Evolutionary conservation across 2,113 vertebrate genomes (phyloP).

Genomic region (Psammodynastes pulverulentus): DNA sequence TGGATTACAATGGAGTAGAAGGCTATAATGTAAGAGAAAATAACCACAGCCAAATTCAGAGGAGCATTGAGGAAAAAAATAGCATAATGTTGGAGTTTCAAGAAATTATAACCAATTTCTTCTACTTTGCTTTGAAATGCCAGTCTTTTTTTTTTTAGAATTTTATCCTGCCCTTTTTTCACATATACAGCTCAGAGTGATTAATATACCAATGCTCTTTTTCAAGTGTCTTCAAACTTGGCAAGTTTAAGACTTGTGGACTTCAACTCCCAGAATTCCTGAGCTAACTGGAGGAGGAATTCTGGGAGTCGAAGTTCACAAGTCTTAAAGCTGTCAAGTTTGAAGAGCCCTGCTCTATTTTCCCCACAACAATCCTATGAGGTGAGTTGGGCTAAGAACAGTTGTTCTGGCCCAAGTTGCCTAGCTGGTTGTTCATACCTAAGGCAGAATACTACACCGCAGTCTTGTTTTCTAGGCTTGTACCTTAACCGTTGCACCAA

Average conservation of each 20-base stretch:
- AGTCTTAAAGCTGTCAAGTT: no score
- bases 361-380: neutral
- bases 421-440: neutral
- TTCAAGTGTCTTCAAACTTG: no score
- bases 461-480: neutral
- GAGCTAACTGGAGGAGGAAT: no score
- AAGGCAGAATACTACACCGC: neutral
- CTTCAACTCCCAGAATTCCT: no score
- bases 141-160: neutral
- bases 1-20: neutral
- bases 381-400: neutral
- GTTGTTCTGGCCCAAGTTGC: neutral
- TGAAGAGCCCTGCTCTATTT: no score
- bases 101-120: neutral
- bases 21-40: neutral
- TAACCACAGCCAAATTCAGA: neutral
- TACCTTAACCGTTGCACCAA: neutral
- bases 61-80: neutral
- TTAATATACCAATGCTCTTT: neutral
- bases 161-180: neutral
- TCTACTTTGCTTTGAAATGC: neutral
- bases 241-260: no score
- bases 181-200: neutral
- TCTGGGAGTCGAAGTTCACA: no score
- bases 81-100: neutral